Percentiles rank a stretch among this genome's conserved stretches.
Conservation (phyloP, 2,797 vertebrate genomes). For the Lateolabrax maculatus region DNA sequence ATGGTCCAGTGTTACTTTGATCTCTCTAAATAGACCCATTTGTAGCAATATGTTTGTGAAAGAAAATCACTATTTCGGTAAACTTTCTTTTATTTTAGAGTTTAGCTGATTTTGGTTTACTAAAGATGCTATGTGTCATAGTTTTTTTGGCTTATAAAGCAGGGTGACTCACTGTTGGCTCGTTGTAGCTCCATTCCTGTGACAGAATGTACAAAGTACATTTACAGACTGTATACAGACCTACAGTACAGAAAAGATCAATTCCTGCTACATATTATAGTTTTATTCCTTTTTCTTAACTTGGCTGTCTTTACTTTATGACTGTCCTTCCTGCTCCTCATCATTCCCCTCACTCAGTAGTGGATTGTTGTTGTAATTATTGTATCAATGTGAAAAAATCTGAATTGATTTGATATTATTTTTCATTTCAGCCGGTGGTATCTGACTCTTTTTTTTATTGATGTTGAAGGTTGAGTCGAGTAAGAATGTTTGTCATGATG, state of each 20-base stretch:
- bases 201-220: neutral
- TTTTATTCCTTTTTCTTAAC: conserved; percentile 24
- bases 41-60: conserved; percentile 4
- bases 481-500: conserved; percentile 43
- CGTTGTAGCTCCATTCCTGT: conserved; percentile 1
- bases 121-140: neutral
- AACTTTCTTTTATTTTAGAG: neutral
- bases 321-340: conserved; percentile 16
- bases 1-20: conserved; percentile 17
- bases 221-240: neutral
- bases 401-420: conserved; percentile 40
- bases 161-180: conserved; percentile 12
- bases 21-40: conserved; percentile 23
- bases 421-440: conserved; percentile 25
- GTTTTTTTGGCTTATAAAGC: neutral
- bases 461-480: conserved; percentile 29
- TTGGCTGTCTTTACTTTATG: conserved; percentile 8
- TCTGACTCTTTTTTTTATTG: conserved; percentile 32
- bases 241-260: neutral
- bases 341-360: neutral
- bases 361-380: conserved; percentile 29
- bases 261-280: neutral
- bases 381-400: conserved; percentile 26
- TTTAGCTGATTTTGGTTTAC: neutral
- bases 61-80: neutral